These are phyloP conservation scores for Nasonia longicornis DNA, from an alignment of 1,140 invertebrate species.

Conservation along the genomic window DNA sequence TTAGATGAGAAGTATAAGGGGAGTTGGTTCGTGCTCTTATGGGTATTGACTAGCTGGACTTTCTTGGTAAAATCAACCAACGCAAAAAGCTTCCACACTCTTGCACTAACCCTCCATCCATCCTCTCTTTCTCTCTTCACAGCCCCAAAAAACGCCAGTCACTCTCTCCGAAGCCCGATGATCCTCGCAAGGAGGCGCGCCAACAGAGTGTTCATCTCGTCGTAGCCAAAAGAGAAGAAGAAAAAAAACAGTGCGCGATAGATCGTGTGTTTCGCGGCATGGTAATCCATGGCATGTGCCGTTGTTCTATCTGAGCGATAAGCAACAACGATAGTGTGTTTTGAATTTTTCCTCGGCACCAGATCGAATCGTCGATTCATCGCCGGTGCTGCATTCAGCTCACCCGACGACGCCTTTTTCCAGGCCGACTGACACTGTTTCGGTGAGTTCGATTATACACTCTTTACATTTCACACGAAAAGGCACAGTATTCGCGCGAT, in stretches of 20 bases:
- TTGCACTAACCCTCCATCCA: background rate
- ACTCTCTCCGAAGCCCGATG: background rate
- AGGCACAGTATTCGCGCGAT: too few relatives aligned
- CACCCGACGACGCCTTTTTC: background rate
- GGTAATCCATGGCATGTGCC: background rate
- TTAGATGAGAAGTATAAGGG: too few relatives aligned
- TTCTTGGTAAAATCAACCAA: too few relatives aligned
- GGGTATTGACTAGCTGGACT: too few relatives aligned
- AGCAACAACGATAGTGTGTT: background rate
- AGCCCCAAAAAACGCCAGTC: background rate
- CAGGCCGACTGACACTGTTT: background rate
- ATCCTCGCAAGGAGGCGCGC: background rate
- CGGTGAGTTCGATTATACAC: background rate
- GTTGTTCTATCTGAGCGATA: background rate
- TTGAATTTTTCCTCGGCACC: too few relatives aligned
- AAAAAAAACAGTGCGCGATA: slow-evolving; percentile 14
- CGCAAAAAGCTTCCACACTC: background rate
- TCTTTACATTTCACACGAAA: background rate
- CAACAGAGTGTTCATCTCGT: background rate
- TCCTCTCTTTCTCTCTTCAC: background rate
- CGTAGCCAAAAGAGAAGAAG: background rate
- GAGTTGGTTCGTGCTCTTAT: too few relatives aligned
- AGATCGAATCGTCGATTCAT: background rate
- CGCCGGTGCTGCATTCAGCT: slow-evolving; percentile 8
- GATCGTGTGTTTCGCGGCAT: background rate